These are phyloP conservation scores for Anthophora plumipes DNA, from an alignment of 2,888 invertebrate species.

Conservation along the genomic window DNA sequence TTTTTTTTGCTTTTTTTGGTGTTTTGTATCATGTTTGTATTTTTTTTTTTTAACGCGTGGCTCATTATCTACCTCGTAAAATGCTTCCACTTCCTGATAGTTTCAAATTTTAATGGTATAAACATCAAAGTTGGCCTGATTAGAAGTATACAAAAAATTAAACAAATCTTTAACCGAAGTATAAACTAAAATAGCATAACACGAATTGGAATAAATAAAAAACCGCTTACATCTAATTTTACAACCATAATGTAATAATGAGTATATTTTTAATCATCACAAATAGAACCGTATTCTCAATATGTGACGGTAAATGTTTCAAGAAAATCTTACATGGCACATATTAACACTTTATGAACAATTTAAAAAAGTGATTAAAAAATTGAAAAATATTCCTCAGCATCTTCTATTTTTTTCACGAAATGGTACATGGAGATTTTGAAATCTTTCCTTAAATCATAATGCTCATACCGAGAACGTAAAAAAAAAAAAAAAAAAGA, in stretches of 20 bases:
- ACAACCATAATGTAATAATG: not conserved
- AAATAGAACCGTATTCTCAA: slow-evolving; percentile 3
- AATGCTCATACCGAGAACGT: too few species aligned
- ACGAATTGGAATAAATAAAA: slow-evolving; percentile 10
- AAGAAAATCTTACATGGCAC: not conserved
- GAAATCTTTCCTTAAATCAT: not conserved
- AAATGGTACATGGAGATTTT: too few species aligned
- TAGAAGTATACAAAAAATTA: not conserved
- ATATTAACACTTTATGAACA: not conserved
- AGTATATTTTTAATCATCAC: slow-evolving; percentile 6
- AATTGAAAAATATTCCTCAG: not conserved
- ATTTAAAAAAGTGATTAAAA: not conserved
- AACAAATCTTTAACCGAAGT: not conserved
- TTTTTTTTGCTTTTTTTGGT: slow-evolving; percentile 5
- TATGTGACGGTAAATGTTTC: not conserved
- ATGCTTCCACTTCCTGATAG: not conserved
- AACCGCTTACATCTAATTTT: not conserved
- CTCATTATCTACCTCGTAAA: not conserved
- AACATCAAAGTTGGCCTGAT: not conserved
- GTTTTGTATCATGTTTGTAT: not conserved
- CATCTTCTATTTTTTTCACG: not conserved
- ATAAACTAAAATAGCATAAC: not conserved
- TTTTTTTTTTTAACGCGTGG: not conserved
- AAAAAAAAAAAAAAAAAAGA: not conserved
- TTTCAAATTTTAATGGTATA: not conserved